Conservation (phyloP, 2,113 vertebrate genomes). For the Tautogolabrus adspersus region DNA sequence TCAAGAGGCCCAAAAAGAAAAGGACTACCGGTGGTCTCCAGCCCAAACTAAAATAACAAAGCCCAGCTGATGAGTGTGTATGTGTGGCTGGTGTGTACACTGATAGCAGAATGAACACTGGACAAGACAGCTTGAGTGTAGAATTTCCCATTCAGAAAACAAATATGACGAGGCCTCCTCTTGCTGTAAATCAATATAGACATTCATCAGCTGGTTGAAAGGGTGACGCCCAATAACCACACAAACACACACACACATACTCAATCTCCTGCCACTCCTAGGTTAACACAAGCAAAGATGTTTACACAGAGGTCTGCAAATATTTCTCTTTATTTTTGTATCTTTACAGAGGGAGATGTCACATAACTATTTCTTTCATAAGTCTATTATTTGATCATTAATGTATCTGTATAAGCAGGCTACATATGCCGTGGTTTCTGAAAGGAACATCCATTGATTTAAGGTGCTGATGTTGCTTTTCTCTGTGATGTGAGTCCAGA, state of each 20-base stretch:
- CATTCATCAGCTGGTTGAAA: slow-evolving; percentile 49
- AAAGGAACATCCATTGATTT: slow-evolving; percentile 70
- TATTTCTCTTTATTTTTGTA: not conserved
- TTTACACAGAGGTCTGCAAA: not conserved
- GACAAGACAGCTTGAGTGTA: slow-evolving; percentile 47
- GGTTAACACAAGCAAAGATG: not conserved
- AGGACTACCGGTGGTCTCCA: too few relatives aligned
- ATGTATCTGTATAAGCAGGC: slow-evolving; percentile 15
- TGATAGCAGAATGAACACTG: slow-evolving; percentile 27
- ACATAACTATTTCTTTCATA: not conserved
- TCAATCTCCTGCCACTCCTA: not conserved
- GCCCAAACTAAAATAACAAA: too few relatives aligned
- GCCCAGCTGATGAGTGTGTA: too few relatives aligned
- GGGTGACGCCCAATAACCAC: slow-evolving; percentile 29
- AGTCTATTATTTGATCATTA: not conserved
- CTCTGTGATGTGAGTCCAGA: slow-evolving; percentile 69
- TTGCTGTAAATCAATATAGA: slow-evolving; percentile 59
- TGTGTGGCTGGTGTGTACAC: not conserved
- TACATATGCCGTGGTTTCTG: slow-evolving; percentile 51
- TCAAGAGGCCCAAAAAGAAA: too few relatives aligned
- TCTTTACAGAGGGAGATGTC: not conserved
- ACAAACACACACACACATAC: slow-evolving; percentile 16
- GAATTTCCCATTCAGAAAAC: slow-evolving; percentile 72
- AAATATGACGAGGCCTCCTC: slow-evolving; percentile 54
- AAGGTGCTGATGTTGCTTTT: slow-evolving; percentile 75